Conservation (phyloP, 2,797 vertebrate genomes). For the Darevskia mixta region DNA sequence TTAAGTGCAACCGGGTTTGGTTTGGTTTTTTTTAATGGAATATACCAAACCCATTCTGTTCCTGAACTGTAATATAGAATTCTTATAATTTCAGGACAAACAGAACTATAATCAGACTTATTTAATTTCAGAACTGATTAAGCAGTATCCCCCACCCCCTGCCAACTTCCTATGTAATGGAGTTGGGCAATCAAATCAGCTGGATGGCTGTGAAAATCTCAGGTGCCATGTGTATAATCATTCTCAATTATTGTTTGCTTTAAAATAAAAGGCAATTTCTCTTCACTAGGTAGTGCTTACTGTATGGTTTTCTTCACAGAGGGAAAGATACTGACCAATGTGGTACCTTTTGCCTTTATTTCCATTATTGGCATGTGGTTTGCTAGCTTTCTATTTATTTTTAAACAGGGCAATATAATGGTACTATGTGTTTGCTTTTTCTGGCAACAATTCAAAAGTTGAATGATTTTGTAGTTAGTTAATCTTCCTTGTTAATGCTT, state of each 20-base stretch:
- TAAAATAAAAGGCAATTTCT: not conserved
- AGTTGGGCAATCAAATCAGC: not conserved
- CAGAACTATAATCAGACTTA: not conserved
- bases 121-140: not conserved
- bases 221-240: not conserved
- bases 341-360: not conserved
- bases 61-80: not conserved
- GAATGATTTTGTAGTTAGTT: slow-evolving; percentile 12
- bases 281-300: not conserved
- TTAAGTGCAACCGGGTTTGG: not conserved
- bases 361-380: not conserved
- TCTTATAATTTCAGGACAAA: not conserved
- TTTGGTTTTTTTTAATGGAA: not conserved
- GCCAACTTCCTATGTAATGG: not conserved
- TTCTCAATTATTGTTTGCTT: not conserved
- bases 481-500: slow-evolving; percentile 30
- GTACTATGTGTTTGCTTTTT: slow-evolving; percentile 25
- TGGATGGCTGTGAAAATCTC: accelerated
- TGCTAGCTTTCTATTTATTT: slow-evolving; percentile 24
- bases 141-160: accelerated
- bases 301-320: not conserved
- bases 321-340: not conserved
- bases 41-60: not conserved
- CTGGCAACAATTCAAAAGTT: slow-evolving; percentile 8
- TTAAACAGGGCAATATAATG: not conserved